Percentiles rank a stretch among this genome's conserved stretches.
Evolutionary conservation across 2,113 vertebrate species (phyloP).

Genomic region (Ploceus nigricollis): DNA sequence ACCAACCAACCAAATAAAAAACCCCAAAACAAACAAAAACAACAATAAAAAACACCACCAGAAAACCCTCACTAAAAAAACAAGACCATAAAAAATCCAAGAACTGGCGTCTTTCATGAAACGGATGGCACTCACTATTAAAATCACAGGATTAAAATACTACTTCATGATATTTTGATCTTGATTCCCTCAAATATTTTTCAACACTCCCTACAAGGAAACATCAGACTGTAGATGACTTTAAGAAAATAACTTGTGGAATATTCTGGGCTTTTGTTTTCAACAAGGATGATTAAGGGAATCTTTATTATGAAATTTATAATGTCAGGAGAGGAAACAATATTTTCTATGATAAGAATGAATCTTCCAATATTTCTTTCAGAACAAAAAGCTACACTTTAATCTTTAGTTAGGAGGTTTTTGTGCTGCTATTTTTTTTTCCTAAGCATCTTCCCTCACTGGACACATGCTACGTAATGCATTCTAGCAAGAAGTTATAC

Average conservation of each 20-base stretch:
- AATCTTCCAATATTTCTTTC: background rate
- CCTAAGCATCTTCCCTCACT: background rate
- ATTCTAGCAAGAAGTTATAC: background rate
- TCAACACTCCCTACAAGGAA: background rate
- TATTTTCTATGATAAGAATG: background rate
- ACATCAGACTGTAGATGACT: rapidly evolving
- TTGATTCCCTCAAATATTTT: background rate
- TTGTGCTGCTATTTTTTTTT: too few species aligned
- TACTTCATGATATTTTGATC: background rate
- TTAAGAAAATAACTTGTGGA: background rate
- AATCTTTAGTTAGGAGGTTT: background rate
- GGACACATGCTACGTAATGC: background rate
- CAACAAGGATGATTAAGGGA: background rate
- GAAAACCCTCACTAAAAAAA: background rate
- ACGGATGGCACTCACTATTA: background rate
- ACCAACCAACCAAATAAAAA: background rate
- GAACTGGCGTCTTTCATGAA: background rate
- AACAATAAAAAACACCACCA: background rate
- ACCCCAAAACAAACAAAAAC: background rate
- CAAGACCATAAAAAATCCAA: background rate
- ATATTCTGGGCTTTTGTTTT: background rate
- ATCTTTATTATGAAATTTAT: background rate
- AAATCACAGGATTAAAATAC: background rate
- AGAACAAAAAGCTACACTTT: background rate
- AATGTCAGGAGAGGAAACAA: background rate